These are phyloP conservation scores for Coreoperca whiteheadi DNA, from an alignment of 2,113 vertebrate genomes.

Conservation along the genomic window DNA sequence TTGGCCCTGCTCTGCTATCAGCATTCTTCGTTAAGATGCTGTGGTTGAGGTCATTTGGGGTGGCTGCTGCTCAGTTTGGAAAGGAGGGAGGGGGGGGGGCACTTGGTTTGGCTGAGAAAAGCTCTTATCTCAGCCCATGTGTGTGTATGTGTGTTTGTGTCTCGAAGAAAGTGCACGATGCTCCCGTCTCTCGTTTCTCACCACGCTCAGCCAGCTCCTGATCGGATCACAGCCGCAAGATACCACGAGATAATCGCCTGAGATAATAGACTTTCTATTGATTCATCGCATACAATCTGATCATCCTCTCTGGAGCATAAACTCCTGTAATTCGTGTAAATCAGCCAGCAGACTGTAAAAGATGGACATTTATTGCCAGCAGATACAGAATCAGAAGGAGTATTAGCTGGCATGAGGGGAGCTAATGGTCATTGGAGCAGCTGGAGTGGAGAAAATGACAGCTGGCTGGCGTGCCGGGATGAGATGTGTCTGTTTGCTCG, in stretches of 20 bases:
- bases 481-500: slow-evolving; percentile 13
- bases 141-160: slow-evolving; percentile 5
- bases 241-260: slow-evolving; percentile 67
- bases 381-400: slow-evolving; percentile 52
- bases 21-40: slow-evolving; percentile 70
- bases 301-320: slow-evolving; percentile 70
- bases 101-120: slow-evolving; percentile 45
- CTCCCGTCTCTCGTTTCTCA: slow-evolving; percentile 34
- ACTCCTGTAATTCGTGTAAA: slow-evolving; percentile 68
- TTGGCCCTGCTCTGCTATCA: slow-evolving; percentile 58
- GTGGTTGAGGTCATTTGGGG: slow-evolving; percentile 75
- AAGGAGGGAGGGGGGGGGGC: slow-evolving; percentile 30
- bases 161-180: slow-evolving; percentile 4
- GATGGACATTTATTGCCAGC: slow-evolving; percentile 67
- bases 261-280: slow-evolving; percentile 82
- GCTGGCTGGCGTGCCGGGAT: slow-evolving; percentile 13
- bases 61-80: slow-evolving; percentile 61
- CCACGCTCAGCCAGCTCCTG: slow-evolving; percentile 7
- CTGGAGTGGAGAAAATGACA: slow-evolving; percentile 58
- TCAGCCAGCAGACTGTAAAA: slow-evolving; percentile 75
- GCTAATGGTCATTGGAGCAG: slow-evolving; percentile 69
- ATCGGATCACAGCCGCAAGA: slow-evolving; percentile 55
- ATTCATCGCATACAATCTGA: slow-evolving; percentile 77
- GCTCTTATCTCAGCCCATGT: slow-evolving; percentile 49
- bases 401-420: slow-evolving; percentile 35